Base-by-base conservation (phyloP, 2,113 vertebrate genomes). In the Planiliza haematocheilus region DNA sequence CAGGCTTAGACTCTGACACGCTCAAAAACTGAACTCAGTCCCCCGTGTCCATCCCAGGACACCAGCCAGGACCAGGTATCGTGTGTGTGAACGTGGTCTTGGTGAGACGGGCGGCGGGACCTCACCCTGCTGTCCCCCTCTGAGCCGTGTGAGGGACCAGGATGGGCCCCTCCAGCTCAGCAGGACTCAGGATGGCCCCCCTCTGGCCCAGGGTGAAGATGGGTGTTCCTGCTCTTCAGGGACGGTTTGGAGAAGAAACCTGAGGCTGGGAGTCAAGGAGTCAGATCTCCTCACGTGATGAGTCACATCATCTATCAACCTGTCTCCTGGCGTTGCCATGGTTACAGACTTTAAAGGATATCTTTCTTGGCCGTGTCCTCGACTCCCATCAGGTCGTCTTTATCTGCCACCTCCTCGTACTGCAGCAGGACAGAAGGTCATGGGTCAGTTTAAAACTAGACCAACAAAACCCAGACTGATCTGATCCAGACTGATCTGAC, bases 321-420 rank as follows among this genome's bases (percentile, higher is more conserved):
- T 3, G 24, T 30, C 24, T 30, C 5, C 2, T 30, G 24, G 24
- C 5, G 24, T 30, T 30, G 24, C 24, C 24, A 30, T 30, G 24
- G 24, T 30, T 30, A 3, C 24, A 16, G 36, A 43, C 0, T 2
- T 38, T 39, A 41, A 90, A 95, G 94, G 95, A 96, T 96, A 98
- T 94, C 96, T 92, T 97, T 97, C 88, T 96, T 97, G 57, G 96
- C 96, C 0, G 96, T 98, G 82, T 98, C 97, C 77, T 98, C 96
- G 1, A 97, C 95, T 0, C 97, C 96, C 96, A 97, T 97, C 49
- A 98, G 93, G 53, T 97, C 96, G 1, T 97, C 97, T 77, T 98
- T 98, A 74, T 98, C 96, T 1, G 96, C 96, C 0, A 98, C 97
- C 57, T 98, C 97, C 63, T 98, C 96, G 4, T 97, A 97, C 97